These are phyloP conservation scores for Geotrypetes seraphini DNA, from an alignment of 2,797 vertebrate genomes.

Conservation along the genomic window DNA sequence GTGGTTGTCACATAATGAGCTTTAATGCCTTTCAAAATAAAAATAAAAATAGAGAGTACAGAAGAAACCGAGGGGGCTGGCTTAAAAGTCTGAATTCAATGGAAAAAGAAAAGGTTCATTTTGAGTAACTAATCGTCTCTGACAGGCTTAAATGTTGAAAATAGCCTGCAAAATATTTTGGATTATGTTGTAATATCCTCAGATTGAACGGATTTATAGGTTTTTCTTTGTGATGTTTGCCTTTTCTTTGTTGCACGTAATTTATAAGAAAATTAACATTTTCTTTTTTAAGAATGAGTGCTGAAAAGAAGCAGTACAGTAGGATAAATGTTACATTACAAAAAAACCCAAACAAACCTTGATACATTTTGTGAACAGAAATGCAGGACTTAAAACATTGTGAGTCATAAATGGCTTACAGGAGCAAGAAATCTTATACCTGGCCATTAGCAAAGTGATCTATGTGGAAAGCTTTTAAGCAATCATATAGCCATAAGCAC, in stretches of 20 bases:
- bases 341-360: slow-evolving; percentile 21
- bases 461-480: slow-evolving; percentile 21
- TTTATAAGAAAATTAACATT: slow-evolving; percentile 3
- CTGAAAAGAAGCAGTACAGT: slow-evolving; percentile 6
- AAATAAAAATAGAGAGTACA: slow-evolving; percentile 7
- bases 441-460: slow-evolving; percentile 13
- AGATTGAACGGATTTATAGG: slow-evolving; percentile 7
- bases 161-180: background rate
- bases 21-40: background rate
- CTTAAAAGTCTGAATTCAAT: too few species aligned
- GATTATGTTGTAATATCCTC: background rate
- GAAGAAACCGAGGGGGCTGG: too few species aligned
- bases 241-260: slow-evolving; percentile 4
- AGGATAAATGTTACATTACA: background rate
- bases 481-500: slow-evolving; percentile 14
- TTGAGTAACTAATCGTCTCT: slow-evolving; percentile 17
- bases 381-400: slow-evolving; percentile 14
- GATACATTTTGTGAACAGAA: slow-evolving; percentile 11
- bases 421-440: slow-evolving; percentile 3
- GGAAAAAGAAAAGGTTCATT: background rate
- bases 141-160: background rate
- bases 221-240: slow-evolving; percentile 9
- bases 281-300: slow-evolving; percentile 15
- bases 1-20: background rate
- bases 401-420: slow-evolving; percentile 22